These are phyloP conservation scores for Tipula vernalis DNA, from an alignment of 2,888 invertebrate species.

Conservation along the genomic window DNA sequence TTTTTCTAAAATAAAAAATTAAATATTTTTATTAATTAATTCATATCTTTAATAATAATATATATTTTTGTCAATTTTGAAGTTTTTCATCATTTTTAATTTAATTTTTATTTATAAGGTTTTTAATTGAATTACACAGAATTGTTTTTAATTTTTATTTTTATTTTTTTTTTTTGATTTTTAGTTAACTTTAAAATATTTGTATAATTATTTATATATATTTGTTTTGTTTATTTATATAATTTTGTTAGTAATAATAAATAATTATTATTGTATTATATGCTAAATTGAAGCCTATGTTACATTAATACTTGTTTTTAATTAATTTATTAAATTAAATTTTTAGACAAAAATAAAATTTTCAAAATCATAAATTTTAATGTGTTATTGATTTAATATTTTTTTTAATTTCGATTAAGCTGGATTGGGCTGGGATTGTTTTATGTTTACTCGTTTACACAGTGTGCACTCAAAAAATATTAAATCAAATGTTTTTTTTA, in stretches of 20 bases:
- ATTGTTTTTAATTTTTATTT: background rate
- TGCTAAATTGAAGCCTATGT: slow-evolving; percentile 11
- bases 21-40: slow-evolving; percentile 4
- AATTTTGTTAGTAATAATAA: background rate
- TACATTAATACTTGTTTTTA: slow-evolving; percentile 7
- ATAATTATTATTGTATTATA: background rate
- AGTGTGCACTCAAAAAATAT: background rate
- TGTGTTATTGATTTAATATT: background rate
- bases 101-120: background rate
- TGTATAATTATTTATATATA: background rate
- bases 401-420: background rate
- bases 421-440: background rate
- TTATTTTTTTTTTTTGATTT: background rate
- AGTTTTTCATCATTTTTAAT: background rate
- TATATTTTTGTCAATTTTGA: background rate
- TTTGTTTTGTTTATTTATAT: background rate
- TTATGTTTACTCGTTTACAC: background rate
- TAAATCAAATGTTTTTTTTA: background rate
- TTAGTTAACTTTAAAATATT: background rate
- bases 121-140: slow-evolving; percentile 1
- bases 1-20: slow-evolving; percentile 1
- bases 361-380: background rate
- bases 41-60: background rate
- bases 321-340: background rate
- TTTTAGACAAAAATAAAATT: background rate